Base-by-base conservation (phyloP, 2,113 vertebrate genomes). In the Grammomys dolichurus region DNA sequence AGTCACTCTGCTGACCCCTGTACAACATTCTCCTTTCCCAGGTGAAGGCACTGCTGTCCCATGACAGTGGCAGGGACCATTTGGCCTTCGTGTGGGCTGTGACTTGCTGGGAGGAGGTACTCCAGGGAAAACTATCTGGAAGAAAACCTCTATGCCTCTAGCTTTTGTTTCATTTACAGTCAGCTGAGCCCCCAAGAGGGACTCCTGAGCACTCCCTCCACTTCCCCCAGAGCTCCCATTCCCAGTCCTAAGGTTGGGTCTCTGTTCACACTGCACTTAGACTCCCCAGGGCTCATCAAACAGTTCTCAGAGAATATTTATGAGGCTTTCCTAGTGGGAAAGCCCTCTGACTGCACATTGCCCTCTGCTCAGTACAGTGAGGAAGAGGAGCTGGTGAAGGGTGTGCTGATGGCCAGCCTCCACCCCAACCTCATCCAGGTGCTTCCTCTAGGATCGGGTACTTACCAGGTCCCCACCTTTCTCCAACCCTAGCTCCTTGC, bases 341-440 rank as follows among this genome's bases (percentile, higher is more conserved):
- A 97, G 14, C 97, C 99, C 0, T 98, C 96, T 0, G 98, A 99
- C 51, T 99, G 99, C 93, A 99, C 99, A 73, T 98, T 97, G 94
- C 94, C 98, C 10, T 97, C 97, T 0, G 99, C 99, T 0, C 96
- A 98, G 33, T 99, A 99, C 98, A 99, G 99, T 0, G 96, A 98
- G 26, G 98, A 99, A 93, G 99, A 99, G 40, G 99, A 99, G 76
- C 99, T 99, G 75, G 98, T 99, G 63, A 99, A 99, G 97, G 99
- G 99, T 0, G 99, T 99, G 48, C 99, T 99, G 67, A 98, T 99
- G 98, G 99, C 99, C 0, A 99, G 99, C 16, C 98, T 99, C 46
- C 99, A 99, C 98, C 99, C 99, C 94, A 99, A 99, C 98, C 99
- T 99, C 97, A 99, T 99, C 97, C 99, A 99, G 99, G 99, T 99